phyloP scores from a whole-genome alignment of 2,888 invertebrate species.

The Carabus problematicus region DNA sequence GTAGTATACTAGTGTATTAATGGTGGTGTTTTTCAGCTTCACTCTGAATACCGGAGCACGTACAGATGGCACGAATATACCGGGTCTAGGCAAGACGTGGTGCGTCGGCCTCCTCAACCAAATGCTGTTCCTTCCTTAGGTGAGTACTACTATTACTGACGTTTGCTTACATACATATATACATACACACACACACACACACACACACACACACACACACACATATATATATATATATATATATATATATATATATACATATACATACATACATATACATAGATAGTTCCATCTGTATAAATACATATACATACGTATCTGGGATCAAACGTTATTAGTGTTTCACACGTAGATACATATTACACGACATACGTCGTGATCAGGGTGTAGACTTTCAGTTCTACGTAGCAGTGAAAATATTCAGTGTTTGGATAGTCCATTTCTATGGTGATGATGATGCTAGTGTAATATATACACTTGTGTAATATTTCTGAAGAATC shows the following conservation, averaged over 20 bases:
- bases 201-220: too few relatives aligned
- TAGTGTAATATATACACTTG: too few relatives aligned
- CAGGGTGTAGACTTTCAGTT: too few relatives aligned
- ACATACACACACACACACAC: too few relatives aligned
- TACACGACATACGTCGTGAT: neutral
- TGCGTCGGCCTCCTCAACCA: slow-evolving; percentile 67
- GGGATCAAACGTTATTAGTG: neutral
- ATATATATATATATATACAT: too few relatives aligned
- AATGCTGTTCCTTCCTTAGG: slow-evolving; percentile 55
- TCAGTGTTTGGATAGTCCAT: too few relatives aligned
- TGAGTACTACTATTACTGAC: slow-evolving; percentile 46
- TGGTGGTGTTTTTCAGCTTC: slow-evolving; percentile 70
- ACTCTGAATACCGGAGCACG: slow-evolving; percentile 93
- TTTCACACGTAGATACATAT: slow-evolving; percentile 2
- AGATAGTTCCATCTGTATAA: slow-evolving; percentile 29
- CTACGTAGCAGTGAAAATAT: too few relatives aligned
- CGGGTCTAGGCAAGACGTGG: slow-evolving; percentile 76
- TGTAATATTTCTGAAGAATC: too few relatives aligned
- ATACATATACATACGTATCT: slow-evolving; percentile 36
- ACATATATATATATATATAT: too few relatives aligned
- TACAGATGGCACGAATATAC: slow-evolving; percentile 95
- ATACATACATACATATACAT: neutral
- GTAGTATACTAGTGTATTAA: slow-evolving; percentile 19
- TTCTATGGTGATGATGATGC: too few relatives aligned
- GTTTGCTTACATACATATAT: slow-evolving; percentile 1